Base-by-base conservation (phyloP, 2,113 vertebrate species). In the Dipodomys merriami region DNA sequence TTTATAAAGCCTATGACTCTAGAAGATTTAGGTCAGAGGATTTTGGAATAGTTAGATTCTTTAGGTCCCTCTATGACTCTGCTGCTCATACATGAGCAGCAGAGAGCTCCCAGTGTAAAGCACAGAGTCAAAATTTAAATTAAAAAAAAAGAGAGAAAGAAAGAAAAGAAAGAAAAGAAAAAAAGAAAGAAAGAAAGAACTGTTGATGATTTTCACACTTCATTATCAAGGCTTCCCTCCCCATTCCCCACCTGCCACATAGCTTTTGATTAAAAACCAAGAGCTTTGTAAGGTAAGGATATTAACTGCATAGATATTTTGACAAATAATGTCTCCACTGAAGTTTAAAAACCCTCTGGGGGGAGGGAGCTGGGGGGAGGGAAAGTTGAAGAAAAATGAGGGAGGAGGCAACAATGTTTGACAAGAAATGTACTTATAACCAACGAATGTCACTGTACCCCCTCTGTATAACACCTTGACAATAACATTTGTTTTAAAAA, bases 191-290 rank as follows among this genome's bases (percentile, higher is more conserved):
- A 49, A 49, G 49, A 9, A 82, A 95, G 60, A 92, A 76, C 22
- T 78, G 20, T 33, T 49, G 65, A 19, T 33, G 13, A 65, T 77
- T 78, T 71, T 88, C 64, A 83, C 0, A 76, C 30, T 33, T 91
- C 22, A 44, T 35, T 91, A 88, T 23, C 68, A 29, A 39, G 57
- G 12, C 16, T 85, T 88, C 39, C 23, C 68, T 72, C 19, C 87
- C 25, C 83, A 84, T 73, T 2, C 13, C 88, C 29, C 20, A 65
- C 7, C n/a, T 33, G 6, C 6, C 46, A 71, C 30, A 91, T 22
- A 88, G 29, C 57, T 94, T 94, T 83, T 81, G 20, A 33, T 84
- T 87, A 87, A 87, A 44, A 90, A 53, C 25, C 53, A 49, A 69
- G 6, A 74, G 4, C 67, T 79, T 74, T 90, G 13, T 80, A 90